Evolutionary conservation across 2,797 vertebrate genomes (phyloP).

Genomic region (Microchirus variegatus): DNA sequence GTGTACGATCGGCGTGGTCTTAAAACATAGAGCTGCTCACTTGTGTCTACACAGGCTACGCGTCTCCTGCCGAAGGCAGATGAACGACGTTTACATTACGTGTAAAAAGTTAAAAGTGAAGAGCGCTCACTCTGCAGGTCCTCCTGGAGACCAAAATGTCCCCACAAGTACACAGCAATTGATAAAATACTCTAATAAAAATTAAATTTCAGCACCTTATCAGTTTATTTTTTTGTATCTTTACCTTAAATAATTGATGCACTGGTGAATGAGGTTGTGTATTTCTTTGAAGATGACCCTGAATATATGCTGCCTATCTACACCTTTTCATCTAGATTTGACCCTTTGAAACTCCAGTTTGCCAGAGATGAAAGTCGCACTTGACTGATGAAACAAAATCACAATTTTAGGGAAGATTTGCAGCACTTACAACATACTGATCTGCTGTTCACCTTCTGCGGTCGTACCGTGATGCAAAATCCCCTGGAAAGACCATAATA

Average conservation of each 20-base stretch:
- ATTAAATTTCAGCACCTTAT: too few species aligned
- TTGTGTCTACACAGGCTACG: too few species aligned
- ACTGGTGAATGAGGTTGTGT: slow-evolving; percentile 11
- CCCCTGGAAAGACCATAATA: slow-evolving; percentile 30
- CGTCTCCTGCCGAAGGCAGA: too few species aligned
- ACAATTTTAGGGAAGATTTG: slow-evolving; percentile 11
- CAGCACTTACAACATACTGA: slow-evolving; percentile 21
- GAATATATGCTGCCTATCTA: slow-evolving; percentile 23
- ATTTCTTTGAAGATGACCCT: slow-evolving; percentile 46
- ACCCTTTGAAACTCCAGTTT: slow-evolving; percentile 26
- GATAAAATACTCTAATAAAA: too few species aligned
- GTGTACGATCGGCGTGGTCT: too few species aligned
- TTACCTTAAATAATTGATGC: background rate
- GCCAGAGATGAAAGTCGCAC: slow-evolving; percentile 38
- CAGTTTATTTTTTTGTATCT: too few species aligned
- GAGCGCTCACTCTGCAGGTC: background rate
- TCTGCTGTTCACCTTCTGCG: slow-evolving; percentile 14
- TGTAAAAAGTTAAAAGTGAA: too few species aligned
- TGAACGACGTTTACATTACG: too few species aligned
- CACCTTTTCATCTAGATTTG: slow-evolving; percentile 14
- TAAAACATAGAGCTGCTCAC: too few species aligned
- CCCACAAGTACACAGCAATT: background rate
- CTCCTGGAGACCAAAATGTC: background rate
- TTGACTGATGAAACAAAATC: slow-evolving; percentile 27
- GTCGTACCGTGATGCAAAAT: slow-evolving; percentile 22